Base-by-base conservation (phyloP, 2,888 invertebrate genomes). In the Tillus elongatus region DNA sequence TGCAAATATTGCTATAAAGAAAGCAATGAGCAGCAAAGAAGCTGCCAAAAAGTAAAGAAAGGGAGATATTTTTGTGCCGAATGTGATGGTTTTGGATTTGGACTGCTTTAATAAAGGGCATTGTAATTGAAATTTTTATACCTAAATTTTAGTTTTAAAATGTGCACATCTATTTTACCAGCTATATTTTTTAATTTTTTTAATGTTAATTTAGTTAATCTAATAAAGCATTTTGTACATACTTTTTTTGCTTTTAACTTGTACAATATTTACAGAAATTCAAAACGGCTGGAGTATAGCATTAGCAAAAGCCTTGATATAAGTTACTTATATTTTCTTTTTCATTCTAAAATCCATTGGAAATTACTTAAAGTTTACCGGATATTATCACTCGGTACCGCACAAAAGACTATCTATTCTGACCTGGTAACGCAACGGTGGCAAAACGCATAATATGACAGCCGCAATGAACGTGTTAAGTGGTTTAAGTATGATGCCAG, bases 401-500 rank as follows among this genome's bases (percentile, higher is more conserved):
- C 24, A n/a, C 6, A n/a, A 19, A 19, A 19, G n/a, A n/a, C 6
- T 8, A 19, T 19, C 24, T n/a, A 6, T 19, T 6, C n/a, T 19
- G n/a, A 6, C 24, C 24, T n/a, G 24, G 24, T 19, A 19, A 8
- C 24, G 24, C 6, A 8, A 19, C 24, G n/a, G n/a, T 8, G 24
- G 6, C 6, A 19, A 8, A 19, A 19, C n/a, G 24, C 24, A 19
- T 8, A 19, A 19, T 19, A 19, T 19, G 24, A 19, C 24, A 6
- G 6, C 24, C 30, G 16, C 36, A 16, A 24, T 15, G 24, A 36
- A 36, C 30, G 30, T 36, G 36, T 31, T 29, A 36, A 36, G 35
- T 35, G 11, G 35, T 28, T 35, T 29, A 35, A 35, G n/a, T n/a
- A n/a, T n/a, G n/a, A n/a, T n/a, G n/a, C n/a, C n/a, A n/a, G n/a